Base-by-base conservation (phyloP, 1,140 invertebrate species). In the Drosophila ogumai region DNA sequence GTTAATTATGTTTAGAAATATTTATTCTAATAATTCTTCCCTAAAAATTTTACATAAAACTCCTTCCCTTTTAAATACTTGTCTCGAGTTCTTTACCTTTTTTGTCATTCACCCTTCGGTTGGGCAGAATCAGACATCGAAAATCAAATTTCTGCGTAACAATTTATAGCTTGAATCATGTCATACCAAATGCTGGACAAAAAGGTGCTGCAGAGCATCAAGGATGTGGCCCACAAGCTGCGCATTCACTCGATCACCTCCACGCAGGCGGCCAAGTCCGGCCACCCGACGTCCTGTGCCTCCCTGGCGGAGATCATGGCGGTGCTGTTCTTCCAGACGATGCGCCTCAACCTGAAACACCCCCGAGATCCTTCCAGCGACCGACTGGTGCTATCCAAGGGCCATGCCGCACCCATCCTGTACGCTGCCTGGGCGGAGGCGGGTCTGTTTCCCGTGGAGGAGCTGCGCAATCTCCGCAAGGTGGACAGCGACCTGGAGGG, bases 371-470 rank as follows among this genome's bases (percentile, higher is more conserved):
- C 97, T n/a, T 96, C 96, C 63, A 98, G 96, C 82, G 99, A 99
- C 93, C 95, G 99, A 84, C 98, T 99, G 92, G 95, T 99, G 68
- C 94, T 99, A 10, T 99, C 99, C 44, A 99, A 99, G 95, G 99
- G 99, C 57, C 99, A 99, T 94, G 98, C 99, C 49, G 98, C 98
- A 17, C 99, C 99, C 9, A 99, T 99, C 92, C 94, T 99, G 19
- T 99, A 99, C 93, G 98, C 99, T 77, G 99, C 98, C 15, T 99
- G 98, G 98, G 98, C 98, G 19, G 99, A 99, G 93, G 97, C 97
- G 54, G 98, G 98, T 28, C 95, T 99, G 0, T 98, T 99, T 91
- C 96, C 98, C 1, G 93, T 95, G 0, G 93, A 94, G 7, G 96
- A 99, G 19, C 93, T 99, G 50, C 92, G 96, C 75, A 98, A 99